Evolutionary conservation across 2,113 vertebrate species (phyloP).

Genomic region (Dromiciops gliroides): DNA sequence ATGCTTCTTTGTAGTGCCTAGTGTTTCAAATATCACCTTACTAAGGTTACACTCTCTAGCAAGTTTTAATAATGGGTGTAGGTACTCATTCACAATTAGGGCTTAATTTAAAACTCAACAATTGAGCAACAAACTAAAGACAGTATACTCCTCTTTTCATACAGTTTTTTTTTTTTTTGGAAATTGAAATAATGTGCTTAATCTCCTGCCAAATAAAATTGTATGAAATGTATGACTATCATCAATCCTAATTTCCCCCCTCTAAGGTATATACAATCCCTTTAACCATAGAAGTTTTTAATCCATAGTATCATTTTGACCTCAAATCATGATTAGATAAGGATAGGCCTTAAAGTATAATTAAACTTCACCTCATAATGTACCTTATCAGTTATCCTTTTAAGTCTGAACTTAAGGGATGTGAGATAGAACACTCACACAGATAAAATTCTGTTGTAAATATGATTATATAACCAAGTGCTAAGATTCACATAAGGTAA

Average conservation of each 20-base stretch:
- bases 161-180: neutral
- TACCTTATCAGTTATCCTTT: neutral
- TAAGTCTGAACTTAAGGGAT: neutral
- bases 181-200: neutral
- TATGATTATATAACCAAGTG: neutral
- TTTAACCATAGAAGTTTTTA: neutral
- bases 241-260: neutral
- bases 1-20: neutral
- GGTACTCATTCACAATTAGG: neutral
- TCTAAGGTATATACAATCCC: neutral
- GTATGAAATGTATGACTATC: neutral
- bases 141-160: neutral
- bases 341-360: neutral
- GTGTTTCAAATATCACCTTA: neutral
- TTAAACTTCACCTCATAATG: neutral
- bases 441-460: neutral
- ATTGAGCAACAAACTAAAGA: neutral
- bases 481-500: neutral
- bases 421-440: neutral
- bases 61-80: neutral
- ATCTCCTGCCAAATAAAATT: neutral
- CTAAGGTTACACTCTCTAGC: neutral
- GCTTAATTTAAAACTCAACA: neutral
- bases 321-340: neutral
- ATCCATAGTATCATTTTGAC: neutral